These are phyloP conservation scores for Lasioglossum lativentre DNA, from an alignment of 2,888 invertebrate genomes.

Conservation along the genomic window DNA sequence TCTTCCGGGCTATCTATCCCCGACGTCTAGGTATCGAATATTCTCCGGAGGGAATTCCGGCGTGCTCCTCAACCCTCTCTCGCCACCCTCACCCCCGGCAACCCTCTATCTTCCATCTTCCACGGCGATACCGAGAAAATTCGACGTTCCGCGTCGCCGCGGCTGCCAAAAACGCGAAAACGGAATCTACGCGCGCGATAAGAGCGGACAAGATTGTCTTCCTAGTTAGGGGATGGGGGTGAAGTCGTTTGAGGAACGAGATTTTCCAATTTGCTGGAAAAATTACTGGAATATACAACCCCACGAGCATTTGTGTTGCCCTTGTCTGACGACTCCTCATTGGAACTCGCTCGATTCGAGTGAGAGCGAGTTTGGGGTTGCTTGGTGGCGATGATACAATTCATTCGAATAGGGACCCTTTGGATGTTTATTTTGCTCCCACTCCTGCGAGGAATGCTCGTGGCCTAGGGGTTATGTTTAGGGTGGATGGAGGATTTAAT, in stretches of 20 bases:
- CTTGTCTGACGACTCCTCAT: neutral
- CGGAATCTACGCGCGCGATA: conserved; percentile 31
- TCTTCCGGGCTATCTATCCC: conserved; percentile 23
- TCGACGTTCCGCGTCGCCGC: conserved; percentile 13
- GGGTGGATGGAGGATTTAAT: neutral
- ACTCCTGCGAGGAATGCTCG: neutral
- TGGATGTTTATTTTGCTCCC: neutral
- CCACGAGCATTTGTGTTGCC: neutral
- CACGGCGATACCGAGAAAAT: conserved; percentile 9
- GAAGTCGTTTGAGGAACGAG: conserved; percentile 5
- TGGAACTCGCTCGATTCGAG: neutral
- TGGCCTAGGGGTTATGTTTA: neutral
- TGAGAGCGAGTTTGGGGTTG: neutral
- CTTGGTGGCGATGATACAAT: neutral
- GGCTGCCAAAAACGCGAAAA: conserved; percentile 15
- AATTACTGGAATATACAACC: conserved; percentile 39
- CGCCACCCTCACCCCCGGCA: neutral
- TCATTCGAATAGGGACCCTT: neutral
- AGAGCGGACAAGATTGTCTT: conserved; percentile 35
- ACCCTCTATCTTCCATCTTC: neutral
- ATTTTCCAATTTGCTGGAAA: conserved; percentile 43
- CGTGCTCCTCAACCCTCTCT: conserved; percentile 16
- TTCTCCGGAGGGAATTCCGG: conserved; percentile 32
- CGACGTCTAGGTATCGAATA: conserved; percentile 30
- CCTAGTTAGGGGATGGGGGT: neutral